Percentiles rank a stretch among this genome's conserved stretches.
phyloP scores from a whole-genome alignment of 2,113 vertebrate genomes.

The Istiophorus platypterus region DNA sequence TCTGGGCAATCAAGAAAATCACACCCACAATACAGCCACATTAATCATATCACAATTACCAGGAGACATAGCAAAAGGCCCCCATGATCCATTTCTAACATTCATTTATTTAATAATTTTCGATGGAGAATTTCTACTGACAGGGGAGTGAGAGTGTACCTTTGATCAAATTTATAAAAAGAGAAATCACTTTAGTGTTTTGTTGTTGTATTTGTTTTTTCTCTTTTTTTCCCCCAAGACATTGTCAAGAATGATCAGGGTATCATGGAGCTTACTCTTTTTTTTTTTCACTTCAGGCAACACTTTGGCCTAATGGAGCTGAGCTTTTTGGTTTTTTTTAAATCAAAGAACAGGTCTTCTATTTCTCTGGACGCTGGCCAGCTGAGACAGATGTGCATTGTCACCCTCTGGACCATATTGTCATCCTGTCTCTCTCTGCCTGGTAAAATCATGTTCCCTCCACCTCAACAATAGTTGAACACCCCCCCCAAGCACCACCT shows the following conservation, averaged over 20 bases:
- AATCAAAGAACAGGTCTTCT: conserved; percentile 46
- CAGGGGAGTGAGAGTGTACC: background rate
- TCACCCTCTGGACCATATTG: conserved; percentile 6
- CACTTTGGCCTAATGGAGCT: conserved; percentile 28
- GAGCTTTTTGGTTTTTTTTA: background rate
- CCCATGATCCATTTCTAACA: background rate
- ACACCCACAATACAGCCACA: background rate
- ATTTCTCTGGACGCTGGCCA: conserved; percentile 51
- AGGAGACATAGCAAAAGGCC: background rate
- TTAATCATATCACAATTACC: conserved; percentile 8
- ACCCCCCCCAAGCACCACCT: too few species aligned
- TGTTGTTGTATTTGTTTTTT: too few species aligned
- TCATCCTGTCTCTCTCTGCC: conserved; percentile 12
- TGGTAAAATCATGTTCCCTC: conserved; percentile 12
- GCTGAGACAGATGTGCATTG: conserved; percentile 37
- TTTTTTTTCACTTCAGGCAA: background rate
- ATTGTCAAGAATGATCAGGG: conserved; percentile 20
- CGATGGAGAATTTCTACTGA: background rate
- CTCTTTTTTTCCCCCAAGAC: too few species aligned
- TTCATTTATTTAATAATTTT: background rate
- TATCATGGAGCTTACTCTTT: background rate
- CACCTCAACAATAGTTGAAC: conserved; percentile 27
- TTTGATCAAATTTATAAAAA: conserved; percentile 18
- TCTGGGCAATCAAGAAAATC: background rate
- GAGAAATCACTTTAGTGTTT: background rate